A percentile compares a stretch with the other conserved stretches of the same genome.
These are phyloP conservation scores for Cathartes aura DNA, from an alignment of 2,113 vertebrate species.

Conservation along the genomic window DNA sequence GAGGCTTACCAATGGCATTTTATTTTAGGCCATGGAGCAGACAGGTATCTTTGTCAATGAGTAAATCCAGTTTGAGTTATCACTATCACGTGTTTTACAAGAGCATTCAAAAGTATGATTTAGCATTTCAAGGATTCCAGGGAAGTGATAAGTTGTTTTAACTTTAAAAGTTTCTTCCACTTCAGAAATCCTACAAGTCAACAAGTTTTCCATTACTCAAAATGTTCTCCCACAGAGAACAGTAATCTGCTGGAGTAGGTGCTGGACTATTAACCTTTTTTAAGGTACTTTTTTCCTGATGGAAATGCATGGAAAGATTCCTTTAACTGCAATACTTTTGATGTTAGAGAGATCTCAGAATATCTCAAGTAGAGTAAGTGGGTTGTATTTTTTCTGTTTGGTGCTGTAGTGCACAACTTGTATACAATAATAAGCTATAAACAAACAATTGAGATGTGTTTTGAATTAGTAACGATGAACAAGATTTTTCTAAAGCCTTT, in stretches of 20 bases:
- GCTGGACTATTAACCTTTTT: not conserved
- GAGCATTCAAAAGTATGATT: not conserved
- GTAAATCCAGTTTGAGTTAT: not conserved
- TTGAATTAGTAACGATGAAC: not conserved
- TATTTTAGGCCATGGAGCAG: not conserved
- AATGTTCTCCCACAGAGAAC: not conserved
- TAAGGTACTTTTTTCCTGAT: not conserved
- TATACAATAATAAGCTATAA: not conserved
- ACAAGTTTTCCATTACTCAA: not conserved
- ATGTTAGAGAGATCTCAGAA: not conserved
- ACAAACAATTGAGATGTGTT: not conserved
- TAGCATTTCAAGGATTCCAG: not conserved
- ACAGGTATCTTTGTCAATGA: not conserved
- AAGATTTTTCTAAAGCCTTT: not conserved
- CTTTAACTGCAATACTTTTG: not conserved
- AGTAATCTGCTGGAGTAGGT: not conserved
- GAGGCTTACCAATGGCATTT: not conserved
- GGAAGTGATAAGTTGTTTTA: not conserved
- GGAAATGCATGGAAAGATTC: not conserved
- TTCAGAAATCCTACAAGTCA: not conserved
- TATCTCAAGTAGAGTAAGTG: not conserved
- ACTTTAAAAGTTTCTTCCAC: not conserved
- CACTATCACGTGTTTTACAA: not conserved
- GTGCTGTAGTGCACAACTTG: not conserved
- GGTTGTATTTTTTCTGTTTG: not conserved